Base-by-base conservation (phyloP, 1,140 invertebrate genomes). In the Heliconius eleuchia region DNA sequence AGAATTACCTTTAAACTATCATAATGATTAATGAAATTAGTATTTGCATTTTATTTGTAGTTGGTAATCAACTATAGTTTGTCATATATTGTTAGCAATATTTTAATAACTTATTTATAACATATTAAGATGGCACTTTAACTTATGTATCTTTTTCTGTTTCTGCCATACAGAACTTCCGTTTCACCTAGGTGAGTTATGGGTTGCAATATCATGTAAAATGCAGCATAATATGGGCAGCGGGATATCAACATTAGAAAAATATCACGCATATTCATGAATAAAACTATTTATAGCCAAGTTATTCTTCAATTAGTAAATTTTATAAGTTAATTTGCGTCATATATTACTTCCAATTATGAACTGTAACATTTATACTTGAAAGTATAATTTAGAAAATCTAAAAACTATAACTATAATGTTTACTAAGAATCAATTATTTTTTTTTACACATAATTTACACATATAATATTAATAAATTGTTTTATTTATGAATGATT, bases 111-210 rank as follows among this genome's bases (percentile, higher is more conserved):
- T 60, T 55, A 60, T n/a, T 60, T 66, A 13, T 66, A 66, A 66
- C 60, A 30, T 23, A 60, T 66, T 16, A 30, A 66, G 60, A 27
- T 66, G n/a, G 60, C 60, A 86, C 70, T 91, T 87, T 89, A 86
- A 85, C 82, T 86, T 84, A 83, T 82, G 73, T 84, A 88, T 91
- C 88, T 91, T 91, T 91, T 88, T 91, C 88, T 95, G 84, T 92
- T 93, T 94, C 94, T 92, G 94, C 89, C 88, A 89, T 92, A 95
- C 95, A 96, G 96, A 96, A 95, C 95, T 96, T 92, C 95, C 96
- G 86, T 96, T 96, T 88, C 96, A 96, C 91, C 94, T 96, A 85
- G 96, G 96, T 96, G 95, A 96, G 96, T 96, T 91, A 82, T 90
- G 87, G 83, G 86, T 86, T 83, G 85, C 80, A 82, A 77, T 79